A percentile compares a stretch with the other conserved stretches of the same genome.
Conservation (phyloP, 2,888 invertebrate species). For the Xestia c-nigrum region DNA sequence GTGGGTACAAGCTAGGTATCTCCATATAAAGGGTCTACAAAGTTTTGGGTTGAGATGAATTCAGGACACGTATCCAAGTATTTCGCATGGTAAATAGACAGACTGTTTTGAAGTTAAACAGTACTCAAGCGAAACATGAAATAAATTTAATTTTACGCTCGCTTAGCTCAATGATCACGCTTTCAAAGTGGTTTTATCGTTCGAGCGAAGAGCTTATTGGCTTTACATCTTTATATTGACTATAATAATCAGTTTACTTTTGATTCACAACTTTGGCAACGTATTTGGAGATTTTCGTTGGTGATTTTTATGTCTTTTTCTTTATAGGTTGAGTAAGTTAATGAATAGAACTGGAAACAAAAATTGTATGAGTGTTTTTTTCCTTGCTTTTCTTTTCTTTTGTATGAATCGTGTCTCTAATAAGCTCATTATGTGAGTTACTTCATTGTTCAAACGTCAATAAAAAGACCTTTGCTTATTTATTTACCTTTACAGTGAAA, state of each 20-base stretch:
- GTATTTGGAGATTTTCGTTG: background rate
- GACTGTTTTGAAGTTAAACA: conserved; percentile 62
- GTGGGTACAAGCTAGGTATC: background rate
- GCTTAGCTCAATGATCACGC: conserved; percentile 33
- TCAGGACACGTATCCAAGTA: conserved; percentile 70
- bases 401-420: background rate
- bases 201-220: conserved; percentile 30
- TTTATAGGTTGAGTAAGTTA: background rate
- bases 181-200: conserved; percentile 17
- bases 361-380: background rate
- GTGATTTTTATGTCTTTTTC: background rate
- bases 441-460: background rate
- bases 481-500: conserved; percentile 19
- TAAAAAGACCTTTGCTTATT: background rate
- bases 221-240: conserved; percentile 38
- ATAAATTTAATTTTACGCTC: conserved; percentile 51
- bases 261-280: conserved; percentile 5
- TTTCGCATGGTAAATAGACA: conserved; percentile 71
- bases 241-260: conserved; percentile 18
- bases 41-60: conserved; percentile 65
- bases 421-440: background rate
- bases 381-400: background rate
- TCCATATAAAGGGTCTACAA: conserved; percentile 44
- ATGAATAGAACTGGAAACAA: background rate
- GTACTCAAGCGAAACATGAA: conserved; percentile 40